These are phyloP conservation scores for Clostera curtula DNA, from an alignment of 2,888 invertebrate genomes.

Conservation along the genomic window DNA sequence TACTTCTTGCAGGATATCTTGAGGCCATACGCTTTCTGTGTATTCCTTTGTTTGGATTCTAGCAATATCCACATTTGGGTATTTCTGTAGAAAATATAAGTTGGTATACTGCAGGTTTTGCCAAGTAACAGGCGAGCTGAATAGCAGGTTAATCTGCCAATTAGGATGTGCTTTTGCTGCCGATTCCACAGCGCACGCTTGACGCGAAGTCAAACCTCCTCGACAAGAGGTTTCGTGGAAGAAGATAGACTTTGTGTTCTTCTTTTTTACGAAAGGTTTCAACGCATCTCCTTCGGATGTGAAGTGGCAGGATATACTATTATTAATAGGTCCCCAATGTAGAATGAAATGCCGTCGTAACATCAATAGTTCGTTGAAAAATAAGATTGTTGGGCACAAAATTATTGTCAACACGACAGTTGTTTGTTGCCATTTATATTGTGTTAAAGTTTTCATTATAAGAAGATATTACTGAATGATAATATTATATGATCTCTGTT, in stretches of 20 bases:
- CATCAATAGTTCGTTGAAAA: too few relatives aligned
- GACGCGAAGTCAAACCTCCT: constrained; percentile 9
- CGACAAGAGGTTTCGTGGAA: constrained; percentile 13
- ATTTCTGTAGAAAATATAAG: constrained; percentile 2
- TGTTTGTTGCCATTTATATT: too few relatives aligned
- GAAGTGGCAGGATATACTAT: constrained; percentile 4
- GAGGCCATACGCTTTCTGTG: constrained; percentile 7
- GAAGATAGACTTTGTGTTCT: constrained; percentile 14
- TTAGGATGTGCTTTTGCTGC: constrained; percentile 13
- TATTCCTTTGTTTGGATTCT: constrained; percentile 10
- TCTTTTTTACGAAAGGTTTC: too few relatives aligned
- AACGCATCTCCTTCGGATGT: constrained; percentile 5
- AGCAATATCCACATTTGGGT: constrained; percentile 8
- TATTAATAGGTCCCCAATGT: too few relatives aligned
- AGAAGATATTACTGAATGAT: too few relatives aligned
- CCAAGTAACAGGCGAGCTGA: constrained; percentile 5
- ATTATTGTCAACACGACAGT: too few relatives aligned
- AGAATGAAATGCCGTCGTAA: too few relatives aligned
- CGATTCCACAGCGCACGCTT: constrained; percentile 15
- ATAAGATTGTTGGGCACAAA: too few relatives aligned
- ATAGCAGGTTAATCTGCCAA: constrained; percentile 9
- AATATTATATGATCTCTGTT: too few relatives aligned
- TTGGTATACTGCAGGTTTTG: background rate
- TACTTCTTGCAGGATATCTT: background rate
- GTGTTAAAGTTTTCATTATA: too few relatives aligned